These are phyloP conservation scores for Zaprionus lachaisei DNA, from an alignment of 1,140 invertebrate genomes.

Conservation along the genomic window DNA sequence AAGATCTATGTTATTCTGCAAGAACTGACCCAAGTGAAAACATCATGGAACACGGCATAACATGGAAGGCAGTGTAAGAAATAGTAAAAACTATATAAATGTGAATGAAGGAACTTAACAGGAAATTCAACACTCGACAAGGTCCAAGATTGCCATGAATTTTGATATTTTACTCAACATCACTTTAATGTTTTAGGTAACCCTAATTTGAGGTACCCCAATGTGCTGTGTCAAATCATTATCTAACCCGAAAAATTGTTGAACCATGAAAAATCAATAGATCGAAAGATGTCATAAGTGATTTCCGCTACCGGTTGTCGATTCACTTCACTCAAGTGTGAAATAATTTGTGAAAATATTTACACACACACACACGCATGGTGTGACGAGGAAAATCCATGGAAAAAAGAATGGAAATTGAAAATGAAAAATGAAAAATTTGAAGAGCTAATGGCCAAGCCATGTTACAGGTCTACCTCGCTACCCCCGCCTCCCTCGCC, in stretches of 20 bases:
- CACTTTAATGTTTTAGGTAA: background rate
- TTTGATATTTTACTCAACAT: too few species aligned
- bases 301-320: conserved; percentile 72
- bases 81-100: too few species aligned
- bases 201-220: background rate
- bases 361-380: conserved; percentile 46
- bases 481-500: background rate
- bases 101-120: too few species aligned
- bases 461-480: conserved; percentile 37
- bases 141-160: too few species aligned
- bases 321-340: conserved; percentile 66
- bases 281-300: conserved; percentile 76
- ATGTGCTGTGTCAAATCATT: conserved; percentile 48
- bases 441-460: conserved; percentile 64
- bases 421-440: conserved; percentile 53
- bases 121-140: too few species aligned
- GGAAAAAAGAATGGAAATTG: conserved; percentile 24
- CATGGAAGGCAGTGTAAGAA: too few species aligned
- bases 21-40: too few species aligned
- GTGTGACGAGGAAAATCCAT: conserved; percentile 4
- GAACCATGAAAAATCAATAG: conserved; percentile 79
- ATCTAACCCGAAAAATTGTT: conserved; percentile 56
- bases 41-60: too few species aligned
- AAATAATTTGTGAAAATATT: conserved; percentile 81
- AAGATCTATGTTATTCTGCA: too few species aligned